Evolutionary conservation across 2,113 vertebrate genomes (phyloP), one percentile per base, ranked within the genome.

Genomic region (Leucoraja erinaceus): DNA sequence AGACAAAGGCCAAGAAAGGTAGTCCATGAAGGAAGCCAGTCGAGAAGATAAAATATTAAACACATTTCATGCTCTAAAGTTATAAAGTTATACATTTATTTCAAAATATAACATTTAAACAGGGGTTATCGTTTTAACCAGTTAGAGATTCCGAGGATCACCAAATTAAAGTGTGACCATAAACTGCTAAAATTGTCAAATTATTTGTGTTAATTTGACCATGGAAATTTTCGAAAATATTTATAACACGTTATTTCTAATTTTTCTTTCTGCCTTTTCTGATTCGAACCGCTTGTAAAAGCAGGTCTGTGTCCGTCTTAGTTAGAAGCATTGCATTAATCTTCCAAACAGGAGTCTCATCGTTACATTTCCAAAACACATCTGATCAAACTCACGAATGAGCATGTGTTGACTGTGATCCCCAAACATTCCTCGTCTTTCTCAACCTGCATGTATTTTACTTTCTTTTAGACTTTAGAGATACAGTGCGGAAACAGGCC

Each of bases 51-150:
- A 72, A 25, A 90, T 72, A 33, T 6, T 72, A 38, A 10, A 20
- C 25, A 54, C 25, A 66, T 88, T 63, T 91, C 90, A 91, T 54
- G 68, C 68, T 74, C 31, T 16, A 38, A 91, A 91, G 90, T 91
- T n/a, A 90, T 91, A 72, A 72, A 70, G 90, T 72, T 33, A 91
- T 0, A 22, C 31, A 74, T 38, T 47, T 1, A 72, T 74, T 72
- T 88, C 84, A 88, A 88, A 63, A 20, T 18, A 9, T 81, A 18
- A 47, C 22, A 59, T 56, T 54, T 11, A n/a, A 84, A 56, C n/a
- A 63, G 28, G n/a, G 12, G 5, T 61, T 38, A 31, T 66, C 38
- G 2, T n/a, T 33, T 88, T 31, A 31, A 66, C 7, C 56, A 86
- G 56, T 28, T 86, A 63, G 28, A 18, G 59, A 88, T 88, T n/a